phyloP scores from a whole-genome alignment of 1,140 invertebrate species.

The Pollicipes pollicipes region DNA sequence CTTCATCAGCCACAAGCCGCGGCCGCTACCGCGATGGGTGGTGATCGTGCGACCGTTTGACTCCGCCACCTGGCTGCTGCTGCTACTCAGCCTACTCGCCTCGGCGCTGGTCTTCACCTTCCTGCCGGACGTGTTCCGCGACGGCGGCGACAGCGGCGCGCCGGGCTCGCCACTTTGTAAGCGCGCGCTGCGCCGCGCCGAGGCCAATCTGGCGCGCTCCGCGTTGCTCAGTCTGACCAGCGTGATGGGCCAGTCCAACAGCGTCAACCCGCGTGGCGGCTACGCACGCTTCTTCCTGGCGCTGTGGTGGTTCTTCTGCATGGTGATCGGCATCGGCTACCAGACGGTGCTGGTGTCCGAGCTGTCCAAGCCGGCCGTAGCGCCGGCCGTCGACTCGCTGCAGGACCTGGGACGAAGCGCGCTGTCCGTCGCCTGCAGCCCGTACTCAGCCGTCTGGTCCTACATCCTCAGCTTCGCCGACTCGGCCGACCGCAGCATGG shows the following conservation, averaged over 20 bases:
- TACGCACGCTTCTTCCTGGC: conserved; percentile 9
- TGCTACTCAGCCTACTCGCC: not conserved
- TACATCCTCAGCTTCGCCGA: not conserved
- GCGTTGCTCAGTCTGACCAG: not conserved
- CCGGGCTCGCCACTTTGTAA: not conserved
- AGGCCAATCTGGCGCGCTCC: not conserved
- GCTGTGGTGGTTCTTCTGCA: conserved; percentile 16
- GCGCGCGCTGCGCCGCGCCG: too few relatives aligned
- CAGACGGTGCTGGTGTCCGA: conserved; percentile 13
- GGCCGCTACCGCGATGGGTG: not conserved
- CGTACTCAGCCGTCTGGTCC: not conserved
- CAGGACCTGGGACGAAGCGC: conserved; percentile 6
- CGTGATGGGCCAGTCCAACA: not conserved
- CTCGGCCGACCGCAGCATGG: not conserved
- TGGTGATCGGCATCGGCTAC: conserved; percentile 12
- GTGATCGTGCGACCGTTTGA: not conserved
- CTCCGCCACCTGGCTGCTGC: not conserved
- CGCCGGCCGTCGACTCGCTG: conserved; percentile 14
- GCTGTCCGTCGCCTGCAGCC: not conserved
- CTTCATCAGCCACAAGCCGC: not conserved
- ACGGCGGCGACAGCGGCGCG: too few relatives aligned
- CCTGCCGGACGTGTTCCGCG: not conserved
- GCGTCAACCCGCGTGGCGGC: not conserved
- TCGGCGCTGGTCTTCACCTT: not conserved
- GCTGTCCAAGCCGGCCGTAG: conserved; percentile 14